Conservation (phyloP, 2,888 invertebrate species). For the Dicranocentrus wangi region DNA sequence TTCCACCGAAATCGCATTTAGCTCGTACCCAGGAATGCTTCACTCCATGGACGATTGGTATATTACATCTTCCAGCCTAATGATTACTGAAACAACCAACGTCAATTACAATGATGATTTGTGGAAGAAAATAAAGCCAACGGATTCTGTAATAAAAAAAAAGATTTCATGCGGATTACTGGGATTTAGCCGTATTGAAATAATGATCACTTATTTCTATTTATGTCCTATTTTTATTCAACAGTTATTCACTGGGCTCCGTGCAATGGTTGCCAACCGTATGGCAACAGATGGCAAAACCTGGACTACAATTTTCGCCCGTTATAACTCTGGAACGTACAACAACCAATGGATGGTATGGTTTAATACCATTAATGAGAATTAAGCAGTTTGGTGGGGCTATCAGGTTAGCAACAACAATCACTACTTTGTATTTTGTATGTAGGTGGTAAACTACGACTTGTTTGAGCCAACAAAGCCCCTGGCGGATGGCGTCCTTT, state of each 20-base stretch:
- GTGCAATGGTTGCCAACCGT: conserved; percentile 88
- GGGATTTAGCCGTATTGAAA: not conserved
- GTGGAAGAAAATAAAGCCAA: conserved; percentile 82
- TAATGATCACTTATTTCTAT: not conserved
- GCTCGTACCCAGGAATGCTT: conserved; percentile 88
- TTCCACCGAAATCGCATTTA: conserved; percentile 83
- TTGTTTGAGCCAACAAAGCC: conserved; percentile 77
- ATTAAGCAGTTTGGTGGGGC: too few species aligned
- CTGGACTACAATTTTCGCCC: conserved; percentile 83
- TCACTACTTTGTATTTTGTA: too few species aligned
- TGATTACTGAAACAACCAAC: conserved; percentile 85
- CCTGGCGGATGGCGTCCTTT: conserved; percentile 77
- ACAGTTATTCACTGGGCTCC: conserved; percentile 84
- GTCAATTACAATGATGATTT: conserved; percentile 83
- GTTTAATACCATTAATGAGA: too few species aligned
- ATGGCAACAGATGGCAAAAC: conserved; percentile 82
- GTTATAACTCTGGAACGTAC: conserved; percentile 86
- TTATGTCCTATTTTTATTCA: not conserved
- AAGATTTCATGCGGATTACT: not conserved
- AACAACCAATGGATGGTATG: conserved; percentile 92
- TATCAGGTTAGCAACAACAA: too few species aligned
- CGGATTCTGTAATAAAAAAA: conserved; percentile 77
- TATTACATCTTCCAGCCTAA: conserved; percentile 80
- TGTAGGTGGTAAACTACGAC: conserved; percentile 84
- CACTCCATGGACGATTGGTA: conserved; percentile 90